Evolutionary conservation across 2,888 invertebrate genomes (phyloP).

Genomic region (Nomada hirtipes): DNA sequence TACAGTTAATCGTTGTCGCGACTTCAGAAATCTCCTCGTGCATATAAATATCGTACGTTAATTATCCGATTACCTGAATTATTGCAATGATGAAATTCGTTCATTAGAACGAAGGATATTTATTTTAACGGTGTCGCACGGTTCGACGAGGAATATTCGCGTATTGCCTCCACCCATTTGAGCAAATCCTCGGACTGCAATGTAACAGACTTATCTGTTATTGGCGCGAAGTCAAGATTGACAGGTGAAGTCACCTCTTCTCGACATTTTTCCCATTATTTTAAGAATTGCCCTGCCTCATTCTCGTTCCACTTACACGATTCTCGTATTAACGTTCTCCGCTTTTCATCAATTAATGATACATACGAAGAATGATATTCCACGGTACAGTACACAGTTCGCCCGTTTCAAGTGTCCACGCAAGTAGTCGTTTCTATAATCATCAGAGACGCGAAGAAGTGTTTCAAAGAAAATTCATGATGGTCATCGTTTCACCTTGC

Average conservation of each 20-base stretch:
- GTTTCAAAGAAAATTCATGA: too few species aligned
- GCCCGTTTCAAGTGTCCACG: too few species aligned
- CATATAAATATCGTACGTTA: background rate
- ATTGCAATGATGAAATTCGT: too few species aligned
- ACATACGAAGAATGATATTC: too few species aligned
- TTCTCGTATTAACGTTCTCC: too few species aligned
- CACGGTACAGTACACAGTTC: too few species aligned
- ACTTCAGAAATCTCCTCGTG: background rate
- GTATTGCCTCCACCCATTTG: background rate
- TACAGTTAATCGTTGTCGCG: background rate
- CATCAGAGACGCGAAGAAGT: too few species aligned
- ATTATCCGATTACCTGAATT: background rate
- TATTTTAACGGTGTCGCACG: background rate
- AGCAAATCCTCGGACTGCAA: background rate
- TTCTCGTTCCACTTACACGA: background rate
- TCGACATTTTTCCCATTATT: background rate
- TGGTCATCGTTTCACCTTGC: too few species aligned
- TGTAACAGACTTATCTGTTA: background rate
- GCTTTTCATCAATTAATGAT: too few species aligned
- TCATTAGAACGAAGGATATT: too few species aligned
- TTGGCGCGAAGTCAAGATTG: background rate
- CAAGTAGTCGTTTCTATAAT: too few species aligned
- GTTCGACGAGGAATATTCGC: background rate
- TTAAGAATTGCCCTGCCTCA: background rate
- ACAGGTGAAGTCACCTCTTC: background rate